These are phyloP conservation scores for Thecophora atra DNA, from an alignment of 2,888 invertebrate species.

Conservation along the genomic window DNA sequence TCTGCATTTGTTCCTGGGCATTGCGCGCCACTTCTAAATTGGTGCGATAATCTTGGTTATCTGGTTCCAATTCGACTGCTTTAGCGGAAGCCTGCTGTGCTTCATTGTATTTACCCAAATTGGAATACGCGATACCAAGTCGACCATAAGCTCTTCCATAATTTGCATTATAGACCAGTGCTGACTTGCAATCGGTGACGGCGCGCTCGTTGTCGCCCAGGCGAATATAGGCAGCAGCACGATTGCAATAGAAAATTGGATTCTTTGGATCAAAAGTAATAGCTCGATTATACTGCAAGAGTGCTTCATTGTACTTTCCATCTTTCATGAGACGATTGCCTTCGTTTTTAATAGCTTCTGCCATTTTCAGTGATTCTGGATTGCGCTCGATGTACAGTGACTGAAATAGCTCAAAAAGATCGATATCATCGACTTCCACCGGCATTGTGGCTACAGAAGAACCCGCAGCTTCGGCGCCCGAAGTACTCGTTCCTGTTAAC, in stretches of 20 bases:
- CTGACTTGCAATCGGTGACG: constrained; percentile 89
- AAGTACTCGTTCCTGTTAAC: constrained; percentile 35
- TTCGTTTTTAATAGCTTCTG: constrained; percentile 86
- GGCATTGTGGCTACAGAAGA: constrained; percentile 22
- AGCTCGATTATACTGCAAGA: constrained; percentile 85
- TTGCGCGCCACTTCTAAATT: constrained; percentile 84
- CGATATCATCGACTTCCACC: constrained; percentile 55
- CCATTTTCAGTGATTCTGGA: constrained; percentile 72
- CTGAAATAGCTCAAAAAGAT: constrained; percentile 67
- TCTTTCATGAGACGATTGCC: constrained; percentile 91
- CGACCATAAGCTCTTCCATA: constrained; percentile 97
- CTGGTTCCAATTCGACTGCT: constrained; percentile 90
- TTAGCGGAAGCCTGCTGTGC: constrained; percentile 87
- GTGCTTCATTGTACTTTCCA: constrained; percentile 81
- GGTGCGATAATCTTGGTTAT: constrained; percentile 87
- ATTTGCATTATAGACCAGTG: constrained; percentile 86
- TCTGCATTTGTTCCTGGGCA: constrained; percentile 46
- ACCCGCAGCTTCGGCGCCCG: constrained; percentile 39
- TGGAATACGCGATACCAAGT: constrained; percentile 85
- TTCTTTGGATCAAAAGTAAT: constrained; percentile 87
- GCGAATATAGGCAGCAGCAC: constrained; percentile 95
- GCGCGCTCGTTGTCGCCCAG: constrained; percentile 84
- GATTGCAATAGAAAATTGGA: constrained; percentile 95
- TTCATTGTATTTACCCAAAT: constrained; percentile 82
- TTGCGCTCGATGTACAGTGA: constrained; percentile 65